Base-by-base conservation (phyloP, 2,888 invertebrate genomes). In the Electrophaes corylata region DNA sequence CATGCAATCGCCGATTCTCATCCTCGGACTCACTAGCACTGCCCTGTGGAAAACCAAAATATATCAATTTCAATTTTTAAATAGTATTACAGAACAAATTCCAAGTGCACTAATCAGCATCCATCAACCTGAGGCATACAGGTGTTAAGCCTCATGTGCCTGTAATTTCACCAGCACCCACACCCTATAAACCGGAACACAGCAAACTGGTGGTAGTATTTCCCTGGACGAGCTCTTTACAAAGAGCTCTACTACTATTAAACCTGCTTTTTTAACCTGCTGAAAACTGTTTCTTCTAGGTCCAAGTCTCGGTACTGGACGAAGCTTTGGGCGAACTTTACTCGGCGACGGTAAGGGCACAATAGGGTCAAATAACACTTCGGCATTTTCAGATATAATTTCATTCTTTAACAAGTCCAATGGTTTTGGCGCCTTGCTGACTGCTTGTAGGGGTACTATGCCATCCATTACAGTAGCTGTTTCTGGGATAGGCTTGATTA, bases 11-110 rank as follows among this genome's bases (percentile, higher is more conserved):
- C 0, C 91, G 87, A 56, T 80, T 90, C 62, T 94, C 95, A 76
- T 95, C 95, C 67, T 95, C 95, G 0, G 95, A 95, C 79, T 95
- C 95, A 71, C 94, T 94, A 1, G 94, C 93, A 83, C 94, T 95
- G 10, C 93, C 93, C 88, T 92, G 67, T n/a, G 20, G n/a, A 6
- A 29, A 1, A 0, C 1, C 26, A 29, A 8, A 29, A 1, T 6
- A 10, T 10, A 29, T 2, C 4, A 23, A 23, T n/a, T n/a, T n/a
- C n/a, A n/a, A n/a, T n/a, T n/a, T n/a, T n/a, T n/a, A n/a, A n/a
- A n/a, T n/a, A n/a, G n/a, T n/a, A n/a, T n/a, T n/a, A n/a, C n/a
- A n/a, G 20, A 20, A 20, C 5, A 1, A 5, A 20, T 20, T 20
- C 5, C 5, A 20, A 20, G 20, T 20, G 20, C n/a, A n/a, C n/a